Base-by-base conservation (phyloP, 2,113 vertebrate genomes). In the Dicentrarchus labrax region DNA sequence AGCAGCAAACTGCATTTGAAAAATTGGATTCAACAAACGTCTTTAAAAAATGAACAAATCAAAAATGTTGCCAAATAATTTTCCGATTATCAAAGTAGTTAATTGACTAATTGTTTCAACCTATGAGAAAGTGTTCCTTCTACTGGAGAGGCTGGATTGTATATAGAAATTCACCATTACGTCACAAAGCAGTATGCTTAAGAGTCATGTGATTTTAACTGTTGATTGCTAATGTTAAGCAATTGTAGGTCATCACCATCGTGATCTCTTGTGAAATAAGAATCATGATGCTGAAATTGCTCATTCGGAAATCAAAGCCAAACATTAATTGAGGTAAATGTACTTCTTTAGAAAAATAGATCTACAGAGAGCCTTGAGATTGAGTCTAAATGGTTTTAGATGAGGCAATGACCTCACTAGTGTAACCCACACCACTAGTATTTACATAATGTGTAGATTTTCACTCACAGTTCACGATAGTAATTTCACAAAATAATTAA, bases 401-500 rank as follows among this genome's bases (percentile, higher is more conserved):
- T 4, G 15, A 51, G 8, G 39, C 83, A 57, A 72, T 56, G 24
- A 5, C 43, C 16, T 19, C 56, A 57, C n/a, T 24, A 56, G 22
- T 21, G 36, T 36, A 8, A 41, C 38, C 51, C 22, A 22, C 12
- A 12, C 22, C 68, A 21, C 72, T 71, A 15, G 22, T 64, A 48
- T 74, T 88, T 61, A 48, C 30, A 59, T 50, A 12, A 51, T 77
- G 72, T 73, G 38, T 43, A 67, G 62, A 41, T 70, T 62, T 82
- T 15, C 43, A 51, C 61, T 56, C 24, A 51, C 73, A 36, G 21
- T 47, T 53, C 47, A n/a, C 7, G 11, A 54, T 70, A 71, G 48
- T 66, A 53, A 72, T 85, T 88, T 84, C 39, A 65, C 73, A 70
- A 50, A 50, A 19, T 76, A 78, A 41, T 77, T 80, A 11, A 56